phyloP scores from a whole-genome alignment of 2,888 invertebrate genomes.

The Criorhina ranunculi region DNA sequence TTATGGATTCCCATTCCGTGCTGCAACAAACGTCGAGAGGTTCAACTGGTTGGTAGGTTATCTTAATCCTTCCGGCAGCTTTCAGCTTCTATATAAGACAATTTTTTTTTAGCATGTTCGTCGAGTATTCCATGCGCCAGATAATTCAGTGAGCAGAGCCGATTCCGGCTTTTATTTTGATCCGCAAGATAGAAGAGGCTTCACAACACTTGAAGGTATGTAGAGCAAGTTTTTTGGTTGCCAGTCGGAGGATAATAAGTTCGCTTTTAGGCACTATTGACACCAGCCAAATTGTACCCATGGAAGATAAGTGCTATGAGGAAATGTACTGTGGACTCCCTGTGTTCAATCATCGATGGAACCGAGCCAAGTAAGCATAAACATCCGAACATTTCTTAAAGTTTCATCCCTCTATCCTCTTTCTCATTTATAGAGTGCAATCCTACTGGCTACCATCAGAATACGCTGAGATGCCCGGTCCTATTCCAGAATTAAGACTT shows the following conservation, averaged over 20 bases:
- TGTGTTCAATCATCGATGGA: slow-evolving; percentile 82
- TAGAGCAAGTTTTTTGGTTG: not conserved
- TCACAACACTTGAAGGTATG: slow-evolving; percentile 78
- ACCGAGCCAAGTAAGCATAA: slow-evolving; percentile 79
- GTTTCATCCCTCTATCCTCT: not conserved
- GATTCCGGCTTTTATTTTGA: slow-evolving; percentile 85
- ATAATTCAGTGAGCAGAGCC: slow-evolving; percentile 80
- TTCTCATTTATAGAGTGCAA: slow-evolving; percentile 77
- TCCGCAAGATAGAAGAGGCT: slow-evolving; percentile 84
- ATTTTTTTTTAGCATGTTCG: slow-evolving; percentile 84
- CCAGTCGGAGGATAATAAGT: not conserved
- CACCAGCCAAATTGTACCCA: slow-evolving; percentile 73
- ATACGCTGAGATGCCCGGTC: slow-evolving; percentile 78
- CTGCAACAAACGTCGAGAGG: slow-evolving; percentile 85
- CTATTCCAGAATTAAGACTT: slow-evolving; percentile 75
- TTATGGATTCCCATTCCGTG: slow-evolving; percentile 86
- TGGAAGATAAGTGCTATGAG: slow-evolving; percentile 78
- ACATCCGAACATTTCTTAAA: too few species aligned
- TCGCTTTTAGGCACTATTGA: slow-evolving; percentile 77
- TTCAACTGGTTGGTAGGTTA: slow-evolving; percentile 83
- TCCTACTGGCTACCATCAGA: slow-evolving; percentile 81
- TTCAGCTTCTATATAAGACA: not conserved
- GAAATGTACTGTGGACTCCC: slow-evolving; percentile 82
- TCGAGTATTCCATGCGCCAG: slow-evolving; percentile 83
- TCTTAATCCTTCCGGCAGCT: too few species aligned